phyloP scores from a whole-genome alignment of 2,113 vertebrate species.

The Mus musculus region DNA sequence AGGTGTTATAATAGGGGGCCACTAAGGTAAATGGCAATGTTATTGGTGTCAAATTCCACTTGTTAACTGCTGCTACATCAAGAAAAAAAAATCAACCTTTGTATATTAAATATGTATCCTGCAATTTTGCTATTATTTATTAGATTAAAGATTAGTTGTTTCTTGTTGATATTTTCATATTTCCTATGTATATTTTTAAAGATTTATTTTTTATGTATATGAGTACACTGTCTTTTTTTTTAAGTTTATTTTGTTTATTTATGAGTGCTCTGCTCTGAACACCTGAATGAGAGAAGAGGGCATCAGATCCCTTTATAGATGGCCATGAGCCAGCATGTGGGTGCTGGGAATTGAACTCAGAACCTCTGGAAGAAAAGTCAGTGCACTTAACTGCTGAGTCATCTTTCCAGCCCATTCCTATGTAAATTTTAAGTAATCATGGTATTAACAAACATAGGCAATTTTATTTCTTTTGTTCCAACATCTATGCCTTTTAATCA shows the following conservation, averaged over 20 bases:
- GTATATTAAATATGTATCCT: neutral
- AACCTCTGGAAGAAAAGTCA: too few species aligned
- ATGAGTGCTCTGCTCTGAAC: too few species aligned
- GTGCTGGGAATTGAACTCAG: too few species aligned
- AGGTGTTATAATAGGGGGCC: neutral
- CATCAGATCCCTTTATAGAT: too few species aligned
- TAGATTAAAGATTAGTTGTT: too few species aligned
- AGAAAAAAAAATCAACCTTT: neutral
- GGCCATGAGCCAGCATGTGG: too few species aligned
- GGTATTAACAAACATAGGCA: neutral
- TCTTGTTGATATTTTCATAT: neutral
- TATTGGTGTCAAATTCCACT: neutral
- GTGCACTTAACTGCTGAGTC: too few species aligned
- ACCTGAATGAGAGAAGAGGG: too few species aligned
- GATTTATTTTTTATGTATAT: too few species aligned
- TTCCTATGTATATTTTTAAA: neutral
- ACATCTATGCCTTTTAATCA: neutral
- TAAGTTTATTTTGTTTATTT: too few species aligned
- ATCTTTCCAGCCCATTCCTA: neutral
- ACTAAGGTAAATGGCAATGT: neutral
- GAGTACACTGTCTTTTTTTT: too few species aligned
- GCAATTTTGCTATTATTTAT: neutral
- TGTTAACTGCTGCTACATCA: neutral
- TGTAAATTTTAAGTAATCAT: neutral
- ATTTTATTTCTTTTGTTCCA: neutral